A percentile compares a stretch with the other conserved stretches of the same genome.
Conservation (phyloP, 2,888 invertebrate genomes). For the Thymelicus acteon region DNA sequence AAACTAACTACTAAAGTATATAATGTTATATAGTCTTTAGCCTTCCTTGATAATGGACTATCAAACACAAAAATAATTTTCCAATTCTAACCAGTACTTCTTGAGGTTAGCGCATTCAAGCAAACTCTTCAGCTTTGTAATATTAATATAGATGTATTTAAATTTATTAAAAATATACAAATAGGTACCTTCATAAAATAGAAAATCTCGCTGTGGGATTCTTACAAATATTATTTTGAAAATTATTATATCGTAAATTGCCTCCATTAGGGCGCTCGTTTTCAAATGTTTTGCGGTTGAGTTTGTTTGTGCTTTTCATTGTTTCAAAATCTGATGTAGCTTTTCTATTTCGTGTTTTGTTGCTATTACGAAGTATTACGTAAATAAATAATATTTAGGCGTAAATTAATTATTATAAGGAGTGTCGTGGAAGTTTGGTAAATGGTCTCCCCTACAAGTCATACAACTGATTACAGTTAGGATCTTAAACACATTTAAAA, state of each 20-base stretch:
- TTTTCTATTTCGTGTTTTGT: slow-evolving; percentile 16
- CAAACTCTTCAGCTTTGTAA: no score
- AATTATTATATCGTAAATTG: slow-evolving; percentile 68
- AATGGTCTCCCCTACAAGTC: no score
- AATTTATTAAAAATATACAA: not conserved
- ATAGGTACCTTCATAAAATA: slow-evolving; percentile 25
- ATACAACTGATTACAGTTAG: no score
- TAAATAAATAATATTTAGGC: slow-evolving; percentile 1
- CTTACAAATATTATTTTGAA: slow-evolving; percentile 44
- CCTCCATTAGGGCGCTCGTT: slow-evolving; percentile 67
- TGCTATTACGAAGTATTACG: not conserved
- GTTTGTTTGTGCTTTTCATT: slow-evolving; percentile 62
- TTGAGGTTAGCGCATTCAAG: no score
- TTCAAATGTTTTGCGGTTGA: slow-evolving; percentile 68
- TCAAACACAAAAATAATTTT: no score
- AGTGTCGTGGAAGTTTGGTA: no score
- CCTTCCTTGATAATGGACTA: no score
- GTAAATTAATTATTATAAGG: not conserved
- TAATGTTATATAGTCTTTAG: no score
- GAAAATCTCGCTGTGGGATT: slow-evolving; percentile 48
- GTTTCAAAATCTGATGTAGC: slow-evolving; percentile 48
- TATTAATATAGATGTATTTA: no score
- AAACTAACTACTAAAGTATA: no score
- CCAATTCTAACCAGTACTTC: no score
- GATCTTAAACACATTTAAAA: no score